Conservation (phyloP, 1,140 invertebrate genomes). For the Subanguina moxae region DNA sequence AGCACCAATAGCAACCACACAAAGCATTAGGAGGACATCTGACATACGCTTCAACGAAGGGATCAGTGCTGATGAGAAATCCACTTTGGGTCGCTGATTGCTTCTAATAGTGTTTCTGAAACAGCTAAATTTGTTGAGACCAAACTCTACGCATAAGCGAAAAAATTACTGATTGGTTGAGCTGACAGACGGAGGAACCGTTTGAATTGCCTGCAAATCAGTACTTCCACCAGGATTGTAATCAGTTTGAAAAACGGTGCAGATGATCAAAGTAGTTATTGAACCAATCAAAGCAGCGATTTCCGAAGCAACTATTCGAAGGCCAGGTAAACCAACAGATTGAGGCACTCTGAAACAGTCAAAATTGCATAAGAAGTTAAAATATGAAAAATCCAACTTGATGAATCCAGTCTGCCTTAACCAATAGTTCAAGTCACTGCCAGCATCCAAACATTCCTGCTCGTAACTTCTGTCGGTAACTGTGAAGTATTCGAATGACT, state of each 20-base stretch:
- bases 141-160: background rate
- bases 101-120: background rate
- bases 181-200: constrained; percentile 1
- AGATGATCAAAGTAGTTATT: constrained; percentile 46
- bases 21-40: constrained; percentile 32
- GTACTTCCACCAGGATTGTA: constrained; percentile 18
- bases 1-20: constrained; percentile 9
- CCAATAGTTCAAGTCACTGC: constrained; percentile 24
- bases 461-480: background rate
- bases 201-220: background rate
- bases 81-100: constrained; percentile 4
- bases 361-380: background rate
- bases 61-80: constrained; percentile 9
- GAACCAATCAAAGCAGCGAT: constrained; percentile 44
- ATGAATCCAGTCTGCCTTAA: constrained; percentile 46
- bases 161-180: constrained; percentile 30
- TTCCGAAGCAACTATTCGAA: constrained; percentile 48
- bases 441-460: background rate
- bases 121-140: background rate
- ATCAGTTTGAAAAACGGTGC: constrained; percentile 26
- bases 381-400: constrained; percentile 32
- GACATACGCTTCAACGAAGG: constrained; percentile 25
- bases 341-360: constrained; percentile 21
- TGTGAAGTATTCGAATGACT: constrained; percentile 41
- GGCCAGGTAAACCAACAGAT: background rate